Evolutionary conservation across 2,113 vertebrate genomes (phyloP).

Genomic region (rabbit (Oryctolagus cuniculus)): DNA sequence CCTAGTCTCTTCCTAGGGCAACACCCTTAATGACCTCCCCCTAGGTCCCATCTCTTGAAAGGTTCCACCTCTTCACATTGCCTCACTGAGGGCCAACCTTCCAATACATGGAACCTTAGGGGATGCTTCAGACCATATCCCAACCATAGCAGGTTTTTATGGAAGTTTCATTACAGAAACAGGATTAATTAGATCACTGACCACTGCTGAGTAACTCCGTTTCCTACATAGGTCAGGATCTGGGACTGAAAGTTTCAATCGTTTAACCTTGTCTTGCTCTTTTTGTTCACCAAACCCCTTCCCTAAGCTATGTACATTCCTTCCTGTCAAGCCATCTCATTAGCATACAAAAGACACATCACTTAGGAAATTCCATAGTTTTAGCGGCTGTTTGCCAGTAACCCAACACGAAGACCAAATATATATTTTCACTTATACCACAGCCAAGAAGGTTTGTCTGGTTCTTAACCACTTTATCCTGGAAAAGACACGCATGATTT

Average conservation of each 20-base stretch:
- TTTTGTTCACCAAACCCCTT: background rate
- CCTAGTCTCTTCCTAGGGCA: too few species aligned
- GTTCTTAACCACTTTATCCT: background rate
- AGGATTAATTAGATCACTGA: background rate
- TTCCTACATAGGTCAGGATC: background rate
- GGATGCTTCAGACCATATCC: too few species aligned
- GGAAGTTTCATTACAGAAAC: background rate
- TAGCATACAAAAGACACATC: background rate
- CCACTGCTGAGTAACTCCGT: background rate
- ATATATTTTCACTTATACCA: background rate
- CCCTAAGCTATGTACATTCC: background rate
- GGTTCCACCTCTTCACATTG: too few species aligned
- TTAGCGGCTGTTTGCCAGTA: background rate
- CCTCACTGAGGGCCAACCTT: too few species aligned
- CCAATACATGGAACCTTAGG: too few species aligned
- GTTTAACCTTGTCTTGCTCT: background rate
- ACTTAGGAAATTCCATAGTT: background rate
- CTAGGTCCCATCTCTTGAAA: too few species aligned
- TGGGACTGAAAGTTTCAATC: background rate
- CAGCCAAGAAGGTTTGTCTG: background rate
- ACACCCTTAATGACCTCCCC: too few species aligned
- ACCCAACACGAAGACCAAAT: background rate
- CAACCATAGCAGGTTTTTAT: background rate
- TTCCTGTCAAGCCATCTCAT: background rate
- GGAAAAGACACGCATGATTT: background rate